A percentile compares a stretch with the other conserved stretches of the same genome.
phyloP scores from a whole-genome alignment of 1,140 invertebrate genomes.

The Antheraea mylitta region DNA sequence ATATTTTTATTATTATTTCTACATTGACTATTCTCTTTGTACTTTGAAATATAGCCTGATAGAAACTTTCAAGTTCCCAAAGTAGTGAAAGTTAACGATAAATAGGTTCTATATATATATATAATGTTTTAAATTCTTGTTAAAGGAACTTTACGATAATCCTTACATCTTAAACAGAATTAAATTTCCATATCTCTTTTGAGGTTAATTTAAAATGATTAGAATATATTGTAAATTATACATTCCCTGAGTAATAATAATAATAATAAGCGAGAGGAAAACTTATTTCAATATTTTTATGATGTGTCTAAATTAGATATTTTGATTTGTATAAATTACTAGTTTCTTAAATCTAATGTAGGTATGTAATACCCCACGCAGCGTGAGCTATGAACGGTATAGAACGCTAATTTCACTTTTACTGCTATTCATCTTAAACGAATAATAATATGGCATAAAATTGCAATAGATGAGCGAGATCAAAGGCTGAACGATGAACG shows the following conservation, averaged over 20 bases:
- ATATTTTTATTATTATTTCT: too few species aligned
- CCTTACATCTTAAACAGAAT: too few species aligned
- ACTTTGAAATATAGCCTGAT: too few species aligned
- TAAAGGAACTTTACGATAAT: too few species aligned
- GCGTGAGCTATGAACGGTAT: neutral
- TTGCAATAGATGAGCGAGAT: slow-evolving; percentile 59
- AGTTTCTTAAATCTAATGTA: neutral
- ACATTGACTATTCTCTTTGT: too few species aligned
- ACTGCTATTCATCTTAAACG: slow-evolving; percentile 30
- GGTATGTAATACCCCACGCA: neutral
- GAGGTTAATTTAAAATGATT: too few species aligned
- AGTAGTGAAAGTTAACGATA: too few species aligned
- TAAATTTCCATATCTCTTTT: too few species aligned
- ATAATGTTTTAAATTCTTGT: too few species aligned
- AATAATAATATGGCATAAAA: slow-evolving; percentile 56
- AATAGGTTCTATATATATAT: too few species aligned
- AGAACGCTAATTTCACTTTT: slow-evolving; percentile 45
- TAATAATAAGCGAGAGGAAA: neutral
- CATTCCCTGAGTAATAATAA: neutral
- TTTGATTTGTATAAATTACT: neutral
- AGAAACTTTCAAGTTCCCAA: too few species aligned
- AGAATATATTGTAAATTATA: too few species aligned
- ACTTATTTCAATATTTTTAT: neutral
- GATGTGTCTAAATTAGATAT: neutral
- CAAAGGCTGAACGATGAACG: slow-evolving; percentile 57